A percentile compares a stretch with the other conserved stretches of the same genome.
Evolutionary conservation across 2,113 vertebrate species (phyloP).

Genomic region (Pseudorasbora parva): DNA sequence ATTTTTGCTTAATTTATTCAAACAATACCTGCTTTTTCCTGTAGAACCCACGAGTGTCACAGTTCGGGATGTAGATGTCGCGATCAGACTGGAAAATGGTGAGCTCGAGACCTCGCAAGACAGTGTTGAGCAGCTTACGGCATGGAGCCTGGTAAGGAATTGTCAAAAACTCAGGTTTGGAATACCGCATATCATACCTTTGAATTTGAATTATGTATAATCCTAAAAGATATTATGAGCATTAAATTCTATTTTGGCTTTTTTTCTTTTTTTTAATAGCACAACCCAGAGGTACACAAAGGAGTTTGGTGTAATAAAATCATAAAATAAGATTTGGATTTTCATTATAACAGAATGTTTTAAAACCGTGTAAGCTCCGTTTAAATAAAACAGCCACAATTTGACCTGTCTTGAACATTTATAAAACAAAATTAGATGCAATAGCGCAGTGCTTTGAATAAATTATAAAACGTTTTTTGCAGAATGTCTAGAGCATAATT

Average conservation of each 20-base stretch:
- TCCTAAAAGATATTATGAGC: neutral
- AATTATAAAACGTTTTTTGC: neutral
- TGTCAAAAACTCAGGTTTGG: neutral
- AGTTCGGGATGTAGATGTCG: conserved; percentile 86
- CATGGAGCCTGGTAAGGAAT: conserved; percentile 78
- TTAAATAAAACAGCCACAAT: neutral
- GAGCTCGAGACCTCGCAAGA: conserved; percentile 79
- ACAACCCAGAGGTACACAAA: neutral
- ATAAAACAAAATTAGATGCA: neutral
- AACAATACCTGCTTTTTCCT: conserved; percentile 82
- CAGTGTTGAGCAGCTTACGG: conserved; percentile 76
- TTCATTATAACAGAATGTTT: neutral
- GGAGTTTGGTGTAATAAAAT: neutral
- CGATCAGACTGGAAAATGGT: conserved; percentile 79
- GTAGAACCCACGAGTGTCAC: conserved; percentile 84
- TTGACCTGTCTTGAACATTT: neutral
- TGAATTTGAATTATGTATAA: neutral
- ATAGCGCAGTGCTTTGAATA: neutral
- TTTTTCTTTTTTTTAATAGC: neutral
- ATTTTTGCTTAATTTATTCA: conserved; percentile 70
- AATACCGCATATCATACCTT: neutral
- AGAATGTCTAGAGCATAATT: neutral
- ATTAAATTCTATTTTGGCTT: neutral
- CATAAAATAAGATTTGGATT: neutral
- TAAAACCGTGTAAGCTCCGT: neutral